phyloP scores from a whole-genome alignment of 2,797 vertebrate species.

The Steatocranus sp. region DNA sequence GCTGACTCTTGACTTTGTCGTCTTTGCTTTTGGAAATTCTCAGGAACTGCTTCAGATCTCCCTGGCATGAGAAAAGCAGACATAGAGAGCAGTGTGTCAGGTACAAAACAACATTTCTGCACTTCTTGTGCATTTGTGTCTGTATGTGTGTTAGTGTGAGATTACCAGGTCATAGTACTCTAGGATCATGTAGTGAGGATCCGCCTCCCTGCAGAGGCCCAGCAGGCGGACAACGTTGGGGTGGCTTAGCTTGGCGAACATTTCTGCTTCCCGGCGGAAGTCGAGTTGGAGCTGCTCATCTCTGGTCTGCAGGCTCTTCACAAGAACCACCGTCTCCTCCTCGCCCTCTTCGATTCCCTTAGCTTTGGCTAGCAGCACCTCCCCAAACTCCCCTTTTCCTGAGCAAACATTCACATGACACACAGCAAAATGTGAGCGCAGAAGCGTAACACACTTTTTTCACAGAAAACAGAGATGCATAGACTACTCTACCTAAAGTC shows the following conservation, averaged over 20 bases:
- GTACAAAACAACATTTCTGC: not conserved
- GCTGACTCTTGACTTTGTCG: conserved; percentile 89
- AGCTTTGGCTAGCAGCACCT: conserved; percentile 94
- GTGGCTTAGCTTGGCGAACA: conserved; percentile 94
- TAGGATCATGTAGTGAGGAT: conserved; percentile 93
- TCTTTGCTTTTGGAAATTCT: conserved; percentile 95
- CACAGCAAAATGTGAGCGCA: not conserved
- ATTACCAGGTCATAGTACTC: conserved; percentile 97
- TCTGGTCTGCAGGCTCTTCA: conserved; percentile 90
- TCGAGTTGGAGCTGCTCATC: conserved; percentile 90
- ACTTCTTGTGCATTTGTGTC: not conserved
- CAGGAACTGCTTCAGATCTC: conserved; percentile 96
- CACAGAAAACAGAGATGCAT: accelerated
- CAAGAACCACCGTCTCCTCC: conserved; percentile 87
- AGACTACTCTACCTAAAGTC: conserved; percentile 80
- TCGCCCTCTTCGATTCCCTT: conserved; percentile 81
- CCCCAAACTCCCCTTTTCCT: conserved; percentile 96
- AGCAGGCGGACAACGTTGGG: conserved; percentile 86
- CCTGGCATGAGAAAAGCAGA: conserved; percentile 65
- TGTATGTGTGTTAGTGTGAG: not conserved
- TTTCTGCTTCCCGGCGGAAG: conserved; percentile 91
- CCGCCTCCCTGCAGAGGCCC: conserved; percentile 87
- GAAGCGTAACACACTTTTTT: not conserved
- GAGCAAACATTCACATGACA: not conserved
- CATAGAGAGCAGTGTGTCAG: not conserved